Conservation (phyloP, 2,888 invertebrate genomes). For the Helobdella robusta region DNA sequence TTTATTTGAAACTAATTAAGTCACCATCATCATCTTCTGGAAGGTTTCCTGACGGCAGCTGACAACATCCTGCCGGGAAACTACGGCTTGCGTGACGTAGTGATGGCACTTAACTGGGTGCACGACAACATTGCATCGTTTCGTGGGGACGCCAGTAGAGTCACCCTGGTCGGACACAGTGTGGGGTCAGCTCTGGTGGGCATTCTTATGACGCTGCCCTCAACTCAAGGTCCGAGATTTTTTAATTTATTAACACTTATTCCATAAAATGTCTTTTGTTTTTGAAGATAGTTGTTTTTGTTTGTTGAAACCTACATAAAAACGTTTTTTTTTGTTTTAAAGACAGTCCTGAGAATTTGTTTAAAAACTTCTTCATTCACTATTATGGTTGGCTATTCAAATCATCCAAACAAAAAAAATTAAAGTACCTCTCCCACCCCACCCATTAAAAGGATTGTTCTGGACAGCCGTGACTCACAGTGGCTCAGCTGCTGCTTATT, state of each 20-base stretch:
- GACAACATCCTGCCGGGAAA: slow-evolving; percentile 44
- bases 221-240: no score
- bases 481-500: slow-evolving; percentile 33
- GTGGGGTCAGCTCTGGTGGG: slow-evolving; percentile 48
- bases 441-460: slow-evolving; percentile 32
- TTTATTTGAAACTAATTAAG: no score
- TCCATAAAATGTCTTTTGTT: no score
- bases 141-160: slow-evolving; percentile 43
- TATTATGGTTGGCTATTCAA: no score
- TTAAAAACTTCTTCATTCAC: no score
- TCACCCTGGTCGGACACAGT: slow-evolving; percentile 49
- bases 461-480: slow-evolving; percentile 34
- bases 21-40: neutral
- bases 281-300: no score
- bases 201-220: slow-evolving; percentile 35
- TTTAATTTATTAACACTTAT: no score
- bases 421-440: no score
- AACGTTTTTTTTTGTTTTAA: no score
- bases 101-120: slow-evolving; percentile 45
- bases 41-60: slow-evolving; percentile 46
- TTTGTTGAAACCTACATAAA: no score
- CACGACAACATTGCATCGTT: slow-evolving; percentile 44
- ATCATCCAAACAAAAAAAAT: no score
- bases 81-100: slow-evolving; percentile 47
- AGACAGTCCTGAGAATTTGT: no score